Evolutionary conservation across 1,140 invertebrate species (phyloP), one percentile per base, ranked within the genome.

Genomic region (Rhagoletis zephyria): DNA sequence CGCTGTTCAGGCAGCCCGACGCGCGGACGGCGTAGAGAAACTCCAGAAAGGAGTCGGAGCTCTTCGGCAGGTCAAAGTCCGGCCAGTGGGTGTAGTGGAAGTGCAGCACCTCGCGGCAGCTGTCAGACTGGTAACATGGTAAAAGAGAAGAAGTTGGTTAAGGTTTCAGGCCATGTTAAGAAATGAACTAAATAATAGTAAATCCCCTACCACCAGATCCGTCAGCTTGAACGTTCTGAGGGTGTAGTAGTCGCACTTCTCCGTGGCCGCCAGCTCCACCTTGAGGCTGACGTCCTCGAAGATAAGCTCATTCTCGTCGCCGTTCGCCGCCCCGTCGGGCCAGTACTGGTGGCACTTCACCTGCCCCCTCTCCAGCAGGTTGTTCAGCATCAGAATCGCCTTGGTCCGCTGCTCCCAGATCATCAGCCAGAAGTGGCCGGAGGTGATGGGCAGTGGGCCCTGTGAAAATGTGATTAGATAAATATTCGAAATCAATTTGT

Each of bases 21-120:
- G 95, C 94, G 87, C 97, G 95, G 0, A 98, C 97, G 88, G 95
- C 95, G 74, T 95, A 94, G 85, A 98, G 94, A 92, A 98, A 98
- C 89, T 96, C 94, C 64, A 98, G 94, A 94, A 99, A 99, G n/a
- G 96, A 96, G 77, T 95, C 95, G 0, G 98, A 97, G 85, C 97
- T 98, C 89, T 96, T 95, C 14, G 99, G 99, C 64, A 99, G 97
- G 16, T 98, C 98, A 94, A 99, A 99, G 94, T 99, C 99, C 14
- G 99, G 98, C 99, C 99, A 99, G 14, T 97, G 97, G 16, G 96
- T 98, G 93, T 99, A 99, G 94, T 99, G 98, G 93, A 97, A 99
- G 93, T 99, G 98, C 87, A 97, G 93, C 89, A 98, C 95, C 89
- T 97, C 96, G 88, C 97, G 94, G 89, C 94, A 90, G 97, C 95